Conservation (phyloP, 2,888 invertebrate genomes). For the Lordiphosa fenestrarum region DNA sequence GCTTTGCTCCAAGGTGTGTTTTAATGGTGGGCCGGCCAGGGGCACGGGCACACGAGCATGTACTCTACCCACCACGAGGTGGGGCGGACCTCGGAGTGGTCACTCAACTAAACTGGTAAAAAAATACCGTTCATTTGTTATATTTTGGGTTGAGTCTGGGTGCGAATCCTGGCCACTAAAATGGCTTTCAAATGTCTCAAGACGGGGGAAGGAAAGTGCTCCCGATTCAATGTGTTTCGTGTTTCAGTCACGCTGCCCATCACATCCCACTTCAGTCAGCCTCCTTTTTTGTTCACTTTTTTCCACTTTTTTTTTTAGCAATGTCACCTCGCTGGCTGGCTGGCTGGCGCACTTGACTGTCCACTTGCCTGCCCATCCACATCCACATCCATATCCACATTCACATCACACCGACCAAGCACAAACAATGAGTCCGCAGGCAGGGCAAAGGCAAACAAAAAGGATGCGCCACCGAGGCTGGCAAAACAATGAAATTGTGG, state of each 20-base stretch:
- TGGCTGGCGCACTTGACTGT: slow-evolving; percentile 14
- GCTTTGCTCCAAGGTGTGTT: slow-evolving; percentile 26
- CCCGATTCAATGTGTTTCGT: too few species aligned
- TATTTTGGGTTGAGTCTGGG: background rate
- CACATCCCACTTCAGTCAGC: too few species aligned
- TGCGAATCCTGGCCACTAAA: too few species aligned
- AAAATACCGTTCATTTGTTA: background rate
- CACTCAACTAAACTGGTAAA: background rate
- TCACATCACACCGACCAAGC: background rate
- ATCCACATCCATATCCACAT: background rate
- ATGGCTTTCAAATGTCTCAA: too few species aligned
- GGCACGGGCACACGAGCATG: too few species aligned
- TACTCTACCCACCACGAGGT: slow-evolving; percentile 6
- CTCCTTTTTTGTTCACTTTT: background rate
- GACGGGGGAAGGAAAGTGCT: too few species aligned
- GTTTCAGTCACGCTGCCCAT: too few species aligned
- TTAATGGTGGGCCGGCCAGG: slow-evolving; percentile 24
- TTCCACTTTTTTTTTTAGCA: slow-evolving; percentile 27
- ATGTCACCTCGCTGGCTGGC: slow-evolving; percentile 41
- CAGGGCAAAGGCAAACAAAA: slow-evolving; percentile 26
- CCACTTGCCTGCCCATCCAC: slow-evolving; percentile 13
- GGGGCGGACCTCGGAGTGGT: slow-evolving; percentile 12
- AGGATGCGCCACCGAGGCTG: slow-evolving; percentile 63
- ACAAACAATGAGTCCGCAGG: slow-evolving; percentile 5
- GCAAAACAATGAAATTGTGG: slow-evolving; percentile 64